A percentile compares a stretch with the other conserved stretches of the same genome.
These are phyloP conservation scores for Acinonyx jubatus DNA, from an alignment of 2,113 vertebrate genomes.

Conservation along the genomic window DNA sequence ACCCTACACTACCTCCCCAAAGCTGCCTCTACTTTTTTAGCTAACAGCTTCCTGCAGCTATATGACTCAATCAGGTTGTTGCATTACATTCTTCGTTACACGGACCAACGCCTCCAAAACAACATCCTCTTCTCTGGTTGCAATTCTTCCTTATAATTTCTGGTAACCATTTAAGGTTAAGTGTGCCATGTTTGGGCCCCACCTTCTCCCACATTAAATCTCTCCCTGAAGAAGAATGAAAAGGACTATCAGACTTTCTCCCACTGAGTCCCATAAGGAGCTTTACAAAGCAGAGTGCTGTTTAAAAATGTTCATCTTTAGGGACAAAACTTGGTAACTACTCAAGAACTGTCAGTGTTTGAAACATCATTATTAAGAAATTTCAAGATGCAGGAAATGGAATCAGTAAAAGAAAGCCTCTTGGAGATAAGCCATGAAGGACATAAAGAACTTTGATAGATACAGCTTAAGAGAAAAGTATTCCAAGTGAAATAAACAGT, in stretches of 20 bases:
- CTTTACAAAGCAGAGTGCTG: not conserved
- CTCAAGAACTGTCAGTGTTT: not conserved
- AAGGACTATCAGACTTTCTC: not conserved
- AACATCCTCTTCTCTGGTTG: not conserved
- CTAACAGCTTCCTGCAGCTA: not conserved
- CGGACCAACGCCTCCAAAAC: not conserved
- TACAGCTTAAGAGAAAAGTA: not conserved
- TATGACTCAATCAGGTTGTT: not conserved
- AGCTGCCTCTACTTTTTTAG: not conserved
- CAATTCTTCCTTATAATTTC: not conserved
- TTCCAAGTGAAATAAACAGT: not conserved
- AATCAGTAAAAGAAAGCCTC: not conserved
- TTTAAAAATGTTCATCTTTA: not conserved
- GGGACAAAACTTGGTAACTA: not conserved
- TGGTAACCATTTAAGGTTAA: not conserved
- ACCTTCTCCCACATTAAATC: not conserved
- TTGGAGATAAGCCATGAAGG: not conserved
- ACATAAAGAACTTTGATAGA: not conserved
- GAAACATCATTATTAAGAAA: not conserved
- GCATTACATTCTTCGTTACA: not conserved
- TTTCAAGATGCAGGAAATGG: not conserved
- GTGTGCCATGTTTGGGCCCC: not conserved
- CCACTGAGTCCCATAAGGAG: not conserved
- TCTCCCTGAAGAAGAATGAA: slow-evolving; percentile 12
- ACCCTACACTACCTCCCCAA: not conserved